Percentiles rank a stretch among this genome's conserved stretches.
Evolutionary conservation across 2,797 vertebrate genomes (phyloP).

Genomic region (Pantherophis vulpinus): DNA sequence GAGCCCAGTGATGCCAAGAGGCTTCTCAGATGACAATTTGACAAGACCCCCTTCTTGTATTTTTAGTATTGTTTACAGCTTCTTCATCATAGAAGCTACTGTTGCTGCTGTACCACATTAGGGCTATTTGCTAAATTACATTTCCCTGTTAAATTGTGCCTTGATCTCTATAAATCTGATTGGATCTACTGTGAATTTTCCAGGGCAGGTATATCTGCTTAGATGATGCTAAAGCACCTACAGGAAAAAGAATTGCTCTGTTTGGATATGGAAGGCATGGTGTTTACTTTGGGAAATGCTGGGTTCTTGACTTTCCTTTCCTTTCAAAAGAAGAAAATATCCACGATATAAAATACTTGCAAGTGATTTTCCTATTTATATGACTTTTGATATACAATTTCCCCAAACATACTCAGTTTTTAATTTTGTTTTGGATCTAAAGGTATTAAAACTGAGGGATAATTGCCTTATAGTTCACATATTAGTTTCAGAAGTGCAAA

Average conservation of each 20-base stretch:
- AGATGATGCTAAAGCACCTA: not conserved
- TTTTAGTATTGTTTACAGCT: not conserved
- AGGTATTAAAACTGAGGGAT: not conserved
- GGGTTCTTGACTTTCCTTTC: not conserved
- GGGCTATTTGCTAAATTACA: not conserved
- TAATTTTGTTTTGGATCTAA: not conserved
- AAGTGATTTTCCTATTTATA: not conserved
- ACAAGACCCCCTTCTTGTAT: not conserved
- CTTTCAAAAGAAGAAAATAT: not conserved
- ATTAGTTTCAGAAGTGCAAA: not conserved
- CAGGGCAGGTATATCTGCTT: not conserved
- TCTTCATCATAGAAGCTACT: not conserved
- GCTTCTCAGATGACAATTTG: not conserved
- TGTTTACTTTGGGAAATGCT: not conserved
- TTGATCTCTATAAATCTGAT: not conserved
- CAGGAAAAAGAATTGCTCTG: not conserved
- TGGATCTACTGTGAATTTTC: not conserved
- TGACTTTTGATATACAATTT: not conserved
- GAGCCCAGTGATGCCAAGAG: not conserved
- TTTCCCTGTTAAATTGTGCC: not conserved
- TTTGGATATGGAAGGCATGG: not conserved
- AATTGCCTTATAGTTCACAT: not conserved
- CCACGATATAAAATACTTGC: not conserved
- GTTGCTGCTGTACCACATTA: not conserved
- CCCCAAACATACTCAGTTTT: not conserved